phyloP scores from a whole-genome alignment of 2,113 vertebrate species.

The Myotis brandtii region DNA sequence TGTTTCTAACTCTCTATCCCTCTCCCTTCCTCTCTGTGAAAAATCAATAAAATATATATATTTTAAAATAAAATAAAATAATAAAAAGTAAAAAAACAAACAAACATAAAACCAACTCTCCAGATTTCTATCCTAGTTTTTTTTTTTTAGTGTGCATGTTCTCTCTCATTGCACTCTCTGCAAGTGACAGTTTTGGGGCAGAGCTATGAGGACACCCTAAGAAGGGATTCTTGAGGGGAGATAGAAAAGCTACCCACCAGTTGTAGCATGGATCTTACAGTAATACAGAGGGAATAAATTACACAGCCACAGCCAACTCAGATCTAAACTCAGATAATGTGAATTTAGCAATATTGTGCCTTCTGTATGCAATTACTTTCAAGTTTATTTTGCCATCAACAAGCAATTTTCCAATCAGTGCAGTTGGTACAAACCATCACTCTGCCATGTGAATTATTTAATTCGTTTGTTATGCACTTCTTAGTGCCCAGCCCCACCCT shows the following conservation, averaged over 20 bases:
- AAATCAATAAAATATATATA: no score
- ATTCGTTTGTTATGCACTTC: constrained; percentile 7
- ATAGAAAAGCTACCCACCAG: not conserved
- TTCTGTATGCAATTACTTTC: constrained; percentile 65
- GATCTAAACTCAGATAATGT: constrained; percentile 35
- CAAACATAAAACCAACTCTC: not conserved
- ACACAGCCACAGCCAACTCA: constrained; percentile 42
- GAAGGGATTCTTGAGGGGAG: not conserved
- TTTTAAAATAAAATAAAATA: no score
- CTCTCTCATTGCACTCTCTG: not conserved
- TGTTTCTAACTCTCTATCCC: no score
- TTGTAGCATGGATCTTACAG: not conserved
- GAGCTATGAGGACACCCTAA: not conserved
- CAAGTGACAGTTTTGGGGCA: not conserved
- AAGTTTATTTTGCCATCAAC: constrained; percentile 75
- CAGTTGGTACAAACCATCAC: constrained; percentile 35
- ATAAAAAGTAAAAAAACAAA: not conserved
- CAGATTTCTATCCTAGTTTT: not conserved
- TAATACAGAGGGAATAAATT: constrained; percentile 13
- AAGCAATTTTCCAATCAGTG: constrained; percentile 78
- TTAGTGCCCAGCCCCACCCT: not conserved
- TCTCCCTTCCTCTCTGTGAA: no score
- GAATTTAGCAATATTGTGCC: constrained; percentile 53
- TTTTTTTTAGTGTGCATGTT: not conserved
- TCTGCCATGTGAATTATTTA: constrained; percentile 48